A percentile compares a stretch with the other conserved stretches of the same genome.
Conservation (phyloP, 1,140 invertebrate species). For the Vanessa atalanta region DNA sequence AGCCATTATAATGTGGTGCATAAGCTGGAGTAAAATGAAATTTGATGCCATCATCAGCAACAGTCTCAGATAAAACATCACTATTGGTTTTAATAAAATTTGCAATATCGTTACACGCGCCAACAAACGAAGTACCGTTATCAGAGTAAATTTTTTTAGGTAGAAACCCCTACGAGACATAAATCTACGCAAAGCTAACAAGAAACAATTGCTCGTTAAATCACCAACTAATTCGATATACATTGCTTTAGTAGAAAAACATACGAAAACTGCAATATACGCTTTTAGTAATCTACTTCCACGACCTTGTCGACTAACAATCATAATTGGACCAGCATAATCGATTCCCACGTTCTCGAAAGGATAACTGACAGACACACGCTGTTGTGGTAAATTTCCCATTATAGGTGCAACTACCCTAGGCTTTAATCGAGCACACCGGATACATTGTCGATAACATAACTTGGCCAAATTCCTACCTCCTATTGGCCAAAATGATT, state of each 20-base stretch:
- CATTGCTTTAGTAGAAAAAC: conserved; percentile 15
- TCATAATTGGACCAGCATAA: no score
- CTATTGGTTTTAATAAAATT: conserved; percentile 27
- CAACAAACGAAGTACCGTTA: conserved; percentile 51
- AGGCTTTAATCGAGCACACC: conserved; percentile 13
- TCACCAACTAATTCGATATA: conserved; percentile 38
- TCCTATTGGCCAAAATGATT: no score
- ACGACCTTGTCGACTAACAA: no score
- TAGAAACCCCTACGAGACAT: conserved; percentile 47
- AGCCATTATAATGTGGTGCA: conserved; percentile 39
- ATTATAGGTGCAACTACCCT: conserved; percentile 19
- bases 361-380: no score
- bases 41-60: conserved; percentile 32
- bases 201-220: conserved; percentile 31
- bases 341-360: no score
- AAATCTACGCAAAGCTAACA: conserved; percentile 27
- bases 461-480: no score
- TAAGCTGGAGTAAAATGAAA: conserved; percentile 42
- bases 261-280: conserved; percentile 5
- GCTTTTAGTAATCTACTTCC: conserved; percentile 30
- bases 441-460: conserved; percentile 12
- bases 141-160: conserved; percentile 45
- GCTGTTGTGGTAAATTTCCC: no score
- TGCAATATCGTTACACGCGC: conserved; percentile 38
- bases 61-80: no score